Conservation (phyloP, 2,888 invertebrate genomes). For the Sphecodes monilicornis region DNA sequence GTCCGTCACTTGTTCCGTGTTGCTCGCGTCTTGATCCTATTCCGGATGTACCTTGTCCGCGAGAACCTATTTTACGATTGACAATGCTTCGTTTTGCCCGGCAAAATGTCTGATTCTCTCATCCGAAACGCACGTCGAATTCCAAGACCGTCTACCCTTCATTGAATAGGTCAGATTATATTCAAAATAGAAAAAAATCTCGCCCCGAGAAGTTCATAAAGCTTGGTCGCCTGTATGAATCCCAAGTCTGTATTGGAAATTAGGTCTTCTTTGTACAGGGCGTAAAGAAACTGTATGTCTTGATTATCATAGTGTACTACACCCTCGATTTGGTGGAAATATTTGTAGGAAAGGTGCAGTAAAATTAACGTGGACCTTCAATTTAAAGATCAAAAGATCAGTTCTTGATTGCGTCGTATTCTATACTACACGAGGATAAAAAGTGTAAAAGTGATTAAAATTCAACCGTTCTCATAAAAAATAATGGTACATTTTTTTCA, state of each 20-base stretch:
- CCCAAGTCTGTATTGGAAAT: not conserved
- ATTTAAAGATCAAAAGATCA: too few relatives aligned
- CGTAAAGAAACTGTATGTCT: too few relatives aligned
- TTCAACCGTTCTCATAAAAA: too few relatives aligned
- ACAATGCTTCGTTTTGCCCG: conserved; percentile 15
- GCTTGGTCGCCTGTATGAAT: not conserved
- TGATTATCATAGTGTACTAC: too few relatives aligned
- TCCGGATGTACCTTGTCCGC: conserved; percentile 6
- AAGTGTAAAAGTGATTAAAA: too few relatives aligned
- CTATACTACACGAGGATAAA: too few relatives aligned
- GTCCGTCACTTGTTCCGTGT: not conserved
- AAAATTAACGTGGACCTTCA: too few relatives aligned
- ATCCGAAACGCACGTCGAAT: not conserved
- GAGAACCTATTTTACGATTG: conserved; percentile 5
- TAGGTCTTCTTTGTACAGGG: not conserved
- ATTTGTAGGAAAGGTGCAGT: too few relatives aligned
- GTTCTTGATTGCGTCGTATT: too few relatives aligned
- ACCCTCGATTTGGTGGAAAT: too few relatives aligned
- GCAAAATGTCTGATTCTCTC: conserved; percentile 5
- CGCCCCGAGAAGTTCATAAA: not conserved
- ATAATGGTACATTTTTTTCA: too few relatives aligned
- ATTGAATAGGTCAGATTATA: not conserved
- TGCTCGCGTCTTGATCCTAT: not conserved
- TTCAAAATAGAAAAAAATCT: not conserved
- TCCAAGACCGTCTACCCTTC: not conserved